A percentile compares a stretch with the other conserved stretches of the same genome.
These are phyloP conservation scores for Diloba caeruleocephala DNA, from an alignment of 2,888 invertebrate genomes.

Conservation along the genomic window DNA sequence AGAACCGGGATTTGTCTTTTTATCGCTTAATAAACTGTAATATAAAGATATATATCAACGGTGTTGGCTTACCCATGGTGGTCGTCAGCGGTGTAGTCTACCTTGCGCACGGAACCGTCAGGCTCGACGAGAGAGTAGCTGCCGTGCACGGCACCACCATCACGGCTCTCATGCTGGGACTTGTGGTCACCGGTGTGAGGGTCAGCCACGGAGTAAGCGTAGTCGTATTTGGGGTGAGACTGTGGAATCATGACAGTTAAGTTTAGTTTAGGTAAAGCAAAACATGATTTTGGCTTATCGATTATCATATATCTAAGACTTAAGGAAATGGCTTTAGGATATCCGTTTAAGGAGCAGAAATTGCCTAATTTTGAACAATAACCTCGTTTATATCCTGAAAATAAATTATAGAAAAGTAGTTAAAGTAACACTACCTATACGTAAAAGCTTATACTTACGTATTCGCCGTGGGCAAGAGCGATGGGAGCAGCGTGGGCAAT, in stretches of 20 bases:
- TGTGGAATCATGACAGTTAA: conserved; percentile 55
- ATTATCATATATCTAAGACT: conserved; percentile 15
- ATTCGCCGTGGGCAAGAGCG: conserved; percentile 73
- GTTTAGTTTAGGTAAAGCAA: too few relatives aligned
- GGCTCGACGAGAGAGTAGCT: conserved; percentile 91
- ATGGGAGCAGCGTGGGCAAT: conserved; percentile 68
- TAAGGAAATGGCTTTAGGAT: conserved; percentile 38
- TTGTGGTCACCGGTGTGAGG: conserved; percentile 91
- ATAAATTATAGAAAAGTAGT: too few relatives aligned
- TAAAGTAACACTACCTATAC: too few relatives aligned
- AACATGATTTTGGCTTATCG: conserved; percentile 3
- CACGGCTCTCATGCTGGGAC: conserved; percentile 89
- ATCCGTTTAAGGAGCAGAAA: conserved; percentile 21
- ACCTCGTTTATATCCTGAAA: conserved; percentile 11
- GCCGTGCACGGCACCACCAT: conserved; percentile 91
- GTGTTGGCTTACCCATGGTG: conserved; percentile 85
- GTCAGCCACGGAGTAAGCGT: conserved; percentile 90
- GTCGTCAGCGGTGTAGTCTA: conserved; percentile 90
- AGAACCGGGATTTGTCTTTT: too few relatives aligned
- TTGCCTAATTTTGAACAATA: conserved; percentile 17
- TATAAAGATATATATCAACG: neutral
- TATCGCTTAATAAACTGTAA: too few relatives aligned
- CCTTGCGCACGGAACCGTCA: conserved; percentile 90
- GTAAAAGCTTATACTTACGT: conserved; percentile 74
- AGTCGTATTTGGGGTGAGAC: conserved; percentile 90